Evolutionary conservation across 2,888 invertebrate genomes (phyloP), one percentile per base, ranked within the genome.

Genomic region (Amorpha juglandis): DNA sequence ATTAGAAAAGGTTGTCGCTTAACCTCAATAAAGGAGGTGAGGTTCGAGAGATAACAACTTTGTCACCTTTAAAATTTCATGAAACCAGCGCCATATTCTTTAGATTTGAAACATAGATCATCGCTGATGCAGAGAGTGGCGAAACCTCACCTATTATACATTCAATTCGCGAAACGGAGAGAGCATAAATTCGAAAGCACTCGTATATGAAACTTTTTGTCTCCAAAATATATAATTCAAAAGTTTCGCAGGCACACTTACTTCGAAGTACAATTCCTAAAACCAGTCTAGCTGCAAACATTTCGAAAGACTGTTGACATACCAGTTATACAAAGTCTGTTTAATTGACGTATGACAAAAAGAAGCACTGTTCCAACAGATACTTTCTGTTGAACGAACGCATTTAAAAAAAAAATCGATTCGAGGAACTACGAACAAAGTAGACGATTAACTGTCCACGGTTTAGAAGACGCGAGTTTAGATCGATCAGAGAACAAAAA

Each of bases 131-230:
- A 70, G 75, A 71, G 69, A 69, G 71, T 68, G 69, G 68, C 68
- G 69, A 68, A 71, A 69, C 70, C 70, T 76, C 73, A 74, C 68
- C 77, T 78, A 83, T 89, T 87, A 88, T 81, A 86, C 84, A 90
- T 90, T 90, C 88, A 86, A 87, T 87, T 83, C 86, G 77, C 74
- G 84, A 78, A 87, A 81, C 82, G 82, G 79, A 79, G 75, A 79
- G 77, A 79, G 80, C 86, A 89, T 89, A 89, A 90, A 89, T 91
- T 86, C 77, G 72, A 69, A 77, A 80, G 80, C 81, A 80, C 80
- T 75, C 83, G 84, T 89, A 89, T 89, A 90, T 90, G 89, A 88
- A 88, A 88, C 81, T 89, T 90, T 90, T 90, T 87, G 80, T 74
- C 78, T 19, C 58, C 38, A 12, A 78, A 83, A 88, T 89, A 87